Evolutionary conservation across 2,797 vertebrate genomes (phyloP), one percentile per base, ranked within the genome.

Genomic region (Sebastes wilsoni): DNA sequence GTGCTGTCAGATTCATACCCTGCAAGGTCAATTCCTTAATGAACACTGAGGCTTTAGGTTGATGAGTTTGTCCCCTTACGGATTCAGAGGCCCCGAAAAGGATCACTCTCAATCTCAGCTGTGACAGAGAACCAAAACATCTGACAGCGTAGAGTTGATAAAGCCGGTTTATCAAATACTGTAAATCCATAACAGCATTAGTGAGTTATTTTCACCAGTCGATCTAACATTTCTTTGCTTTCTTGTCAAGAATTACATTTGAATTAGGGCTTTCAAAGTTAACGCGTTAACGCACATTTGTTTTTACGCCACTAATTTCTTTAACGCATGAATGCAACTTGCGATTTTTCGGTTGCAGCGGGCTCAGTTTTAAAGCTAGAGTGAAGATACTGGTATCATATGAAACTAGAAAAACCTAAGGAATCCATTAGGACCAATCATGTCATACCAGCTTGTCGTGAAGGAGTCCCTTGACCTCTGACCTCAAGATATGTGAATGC

Each of bases 21-120:
- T 59, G n/a, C 22, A 22, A 80, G 66, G 66, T 72, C 71, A 76
- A 5, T 66, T 72, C 20, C 8, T 38, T 76, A 75, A 80, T 69
- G 27, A 75, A 59, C 30, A 30, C 22, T 14, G 10, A 65, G 30
- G 30, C 30, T 70, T 58, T 8, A 22, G 46, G 30, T 14, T 14
- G 61, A 60, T 67, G 30, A 49, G 18, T 52, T 25, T 30, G 59
- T 27, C n/a, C 23, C n/a, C n/a, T 22, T 8, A 11, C 8, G 22
- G 66, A 71, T 78, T 68, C 52, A 42, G 23, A 65, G 9, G 27
- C 27, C 14, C 9, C 18, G 18, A 25, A 38, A 56, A 49, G 7
- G 22, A 28, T 66, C n/a, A 56, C 7, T 49, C 11, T 36, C 8
- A 60, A 28, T 27, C n/a, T 65, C 59, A 69, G 49, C 52, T 36